Evolutionary conservation across 1,140 invertebrate species (phyloP), one percentile per base, ranked within the genome.

Genomic region (Caenorhabditis tropicalis): DNA sequence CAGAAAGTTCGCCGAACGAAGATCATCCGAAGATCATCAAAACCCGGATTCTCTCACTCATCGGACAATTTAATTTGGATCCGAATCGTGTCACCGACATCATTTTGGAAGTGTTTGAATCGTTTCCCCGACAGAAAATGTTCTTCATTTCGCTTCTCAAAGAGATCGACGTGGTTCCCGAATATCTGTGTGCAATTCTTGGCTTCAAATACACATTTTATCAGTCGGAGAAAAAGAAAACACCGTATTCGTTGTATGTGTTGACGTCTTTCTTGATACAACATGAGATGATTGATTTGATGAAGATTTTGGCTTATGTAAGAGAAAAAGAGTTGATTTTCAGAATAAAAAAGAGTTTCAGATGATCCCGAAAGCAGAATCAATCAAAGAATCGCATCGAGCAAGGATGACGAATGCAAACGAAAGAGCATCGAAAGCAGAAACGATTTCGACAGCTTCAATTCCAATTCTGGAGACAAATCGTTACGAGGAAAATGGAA

Each of bases 61-160:
- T 97, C 91, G 96, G 98, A 90, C 98, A 96, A 92, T 99, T 99
- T 91, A 98, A 99, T 93, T 93, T 99, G 89, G 98, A 99, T 93
- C 98, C 98, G 24, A 99, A 99, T 92, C 93, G 98, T 89, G 97
- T 99, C 0, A 92, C 99, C 84, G 98, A 99, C 91, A 95, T 99
- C 81, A 95, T 99, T 85, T 92, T 99, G 82, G 97, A 99, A 92
- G 95, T 96, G 16, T 98, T 99, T 93, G 97, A 99, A 92, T 95
- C 94, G 87, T 94, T 95, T 83, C 94, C 95, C 9, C 91, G 93
- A 56, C 87, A 90, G 39, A 87, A 91, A n/a, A 6, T 92, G 16
- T 93, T 96, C 87, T 98, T 96, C 91, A 94, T 96, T 91, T 94
- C 94, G 12, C 92, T 98, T 36, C 93, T 98, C 79, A 94, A 94